Evolutionary conservation across 30 jellyfish, hydroid and myxozoan genomes (phyloP).

Genomic region (Sanderia malayensis): DNA sequence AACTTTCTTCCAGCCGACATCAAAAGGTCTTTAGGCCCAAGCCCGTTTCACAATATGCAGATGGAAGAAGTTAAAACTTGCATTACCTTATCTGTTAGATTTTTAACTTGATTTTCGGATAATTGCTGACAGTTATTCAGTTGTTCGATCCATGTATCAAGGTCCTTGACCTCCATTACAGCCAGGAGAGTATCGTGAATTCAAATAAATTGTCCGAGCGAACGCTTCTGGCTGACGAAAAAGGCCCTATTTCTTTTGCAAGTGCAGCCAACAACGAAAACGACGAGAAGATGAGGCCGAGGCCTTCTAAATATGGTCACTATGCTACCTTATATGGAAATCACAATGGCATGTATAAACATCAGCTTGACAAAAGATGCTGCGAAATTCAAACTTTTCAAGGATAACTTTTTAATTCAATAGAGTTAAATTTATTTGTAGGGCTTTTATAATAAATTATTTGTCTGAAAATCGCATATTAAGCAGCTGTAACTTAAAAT

Average conservation of each 20-base stretch:
- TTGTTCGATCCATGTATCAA: constrained; percentile 90
- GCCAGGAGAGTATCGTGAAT: neutral
- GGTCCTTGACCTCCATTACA: constrained; percentile 71
- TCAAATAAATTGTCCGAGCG: too few relatives aligned
- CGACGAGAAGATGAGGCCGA: constrained; percentile 11
- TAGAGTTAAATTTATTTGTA: too few relatives aligned
- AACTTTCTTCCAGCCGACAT: too few relatives aligned
- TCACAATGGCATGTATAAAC: too few relatives aligned
- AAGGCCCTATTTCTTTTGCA: neutral
- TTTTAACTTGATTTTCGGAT: constrained; percentile 86
- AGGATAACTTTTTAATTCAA: too few relatives aligned
- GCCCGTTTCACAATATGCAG: too few relatives aligned
- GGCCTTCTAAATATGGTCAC: constrained; percentile 23
- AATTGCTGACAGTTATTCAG: constrained; percentile 84
- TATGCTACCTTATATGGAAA: constrained; percentile 18
- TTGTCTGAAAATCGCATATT: too few relatives aligned
- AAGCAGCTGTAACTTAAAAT: too few relatives aligned
- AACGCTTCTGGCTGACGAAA: constrained; percentile 3
- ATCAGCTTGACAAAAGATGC: too few relatives aligned
- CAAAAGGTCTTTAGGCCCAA: too few relatives aligned
- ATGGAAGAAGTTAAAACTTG: neutral
- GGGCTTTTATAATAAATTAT: too few relatives aligned
- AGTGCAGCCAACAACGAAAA: neutral
- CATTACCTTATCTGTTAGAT: constrained; percentile 84
- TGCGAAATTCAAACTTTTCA: too few relatives aligned